Evolutionary conservation across 2,888 invertebrate species (phyloP).

Genomic region (Alsophila aescularia): DNA sequence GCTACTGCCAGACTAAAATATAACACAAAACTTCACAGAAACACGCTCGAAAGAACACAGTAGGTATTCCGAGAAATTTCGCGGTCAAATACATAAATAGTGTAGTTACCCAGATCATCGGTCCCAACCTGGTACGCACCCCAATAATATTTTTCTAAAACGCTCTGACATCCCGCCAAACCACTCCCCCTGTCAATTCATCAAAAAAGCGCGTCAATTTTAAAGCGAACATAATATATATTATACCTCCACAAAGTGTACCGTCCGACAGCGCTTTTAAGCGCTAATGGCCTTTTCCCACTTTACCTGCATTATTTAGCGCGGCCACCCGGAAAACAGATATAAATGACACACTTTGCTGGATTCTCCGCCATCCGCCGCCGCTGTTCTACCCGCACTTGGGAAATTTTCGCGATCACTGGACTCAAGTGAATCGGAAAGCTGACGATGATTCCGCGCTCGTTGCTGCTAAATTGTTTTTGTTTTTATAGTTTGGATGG

Average conservation of each 20-base stretch:
- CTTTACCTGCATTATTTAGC: constrained; percentile 59
- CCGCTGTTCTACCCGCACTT: constrained; percentile 6
- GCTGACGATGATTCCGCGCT: constrained; percentile 33
- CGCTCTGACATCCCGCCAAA: constrained; percentile 18
- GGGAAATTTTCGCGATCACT: constrained; percentile 29
- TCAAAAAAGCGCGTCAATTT: constrained; percentile 33
- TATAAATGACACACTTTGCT: constrained; percentile 57
- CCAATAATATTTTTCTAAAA: constrained; percentile 6
- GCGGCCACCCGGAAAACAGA: constrained; percentile 60
- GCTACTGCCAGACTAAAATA: too few relatives aligned
- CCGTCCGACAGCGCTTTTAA: constrained; percentile 53
- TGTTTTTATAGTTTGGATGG: constrained; percentile 26
- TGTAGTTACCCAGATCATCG: not conserved
- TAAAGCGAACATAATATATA: constrained; percentile 32
- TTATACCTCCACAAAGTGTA: constrained; percentile 24
- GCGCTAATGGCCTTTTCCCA: constrained; percentile 57
- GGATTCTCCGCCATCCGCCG: constrained; percentile 12
- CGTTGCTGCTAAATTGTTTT: constrained; percentile 28
- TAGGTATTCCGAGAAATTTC: too few relatives aligned
- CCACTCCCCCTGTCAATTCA: constrained; percentile 16
- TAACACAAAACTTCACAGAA: too few relatives aligned
- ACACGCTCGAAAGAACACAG: too few relatives aligned
- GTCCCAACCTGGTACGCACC: not conserved
- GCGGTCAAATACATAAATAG: not conserved
- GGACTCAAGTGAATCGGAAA: constrained; percentile 36